phyloP scores from a whole-genome alignment of 2,113 vertebrate genomes.

The Tonatia bakeri region DNA sequence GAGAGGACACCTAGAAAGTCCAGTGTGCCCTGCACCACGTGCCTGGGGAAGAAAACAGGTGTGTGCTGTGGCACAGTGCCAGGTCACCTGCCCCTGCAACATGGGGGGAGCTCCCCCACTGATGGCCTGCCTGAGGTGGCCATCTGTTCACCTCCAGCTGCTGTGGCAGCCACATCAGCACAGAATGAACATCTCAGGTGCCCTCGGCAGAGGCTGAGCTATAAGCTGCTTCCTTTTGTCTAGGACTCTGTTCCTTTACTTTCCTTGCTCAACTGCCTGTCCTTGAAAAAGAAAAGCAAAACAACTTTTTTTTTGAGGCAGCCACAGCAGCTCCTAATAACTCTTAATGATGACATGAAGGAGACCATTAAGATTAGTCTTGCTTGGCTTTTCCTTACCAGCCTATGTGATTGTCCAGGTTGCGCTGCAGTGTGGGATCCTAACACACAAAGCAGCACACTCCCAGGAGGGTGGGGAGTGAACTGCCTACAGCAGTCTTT shows the following conservation, averaged over 20 bases:
- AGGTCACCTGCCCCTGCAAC: neutral
- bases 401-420: neutral
- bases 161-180: neutral
- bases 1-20: neutral
- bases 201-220: neutral
- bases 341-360: neutral
- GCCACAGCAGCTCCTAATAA: neutral
- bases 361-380: neutral
- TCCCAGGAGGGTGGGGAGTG: neutral
- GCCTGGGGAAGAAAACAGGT: neutral
- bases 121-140: neutral
- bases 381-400: neutral
- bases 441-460: too few relatives aligned
- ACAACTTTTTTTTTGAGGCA: neutral
- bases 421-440: neutral
- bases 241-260: neutral
- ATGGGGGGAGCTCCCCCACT: neutral
- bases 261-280: neutral
- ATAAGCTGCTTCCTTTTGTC: neutral
- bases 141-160: neutral
- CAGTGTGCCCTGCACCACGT: neutral
- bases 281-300: neutral
- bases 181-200: neutral
- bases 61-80: neutral
- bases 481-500: neutral